These are phyloP conservation scores for Fulica atra DNA, from an alignment of 2,113 vertebrate species.

Conservation along the genomic window DNA sequence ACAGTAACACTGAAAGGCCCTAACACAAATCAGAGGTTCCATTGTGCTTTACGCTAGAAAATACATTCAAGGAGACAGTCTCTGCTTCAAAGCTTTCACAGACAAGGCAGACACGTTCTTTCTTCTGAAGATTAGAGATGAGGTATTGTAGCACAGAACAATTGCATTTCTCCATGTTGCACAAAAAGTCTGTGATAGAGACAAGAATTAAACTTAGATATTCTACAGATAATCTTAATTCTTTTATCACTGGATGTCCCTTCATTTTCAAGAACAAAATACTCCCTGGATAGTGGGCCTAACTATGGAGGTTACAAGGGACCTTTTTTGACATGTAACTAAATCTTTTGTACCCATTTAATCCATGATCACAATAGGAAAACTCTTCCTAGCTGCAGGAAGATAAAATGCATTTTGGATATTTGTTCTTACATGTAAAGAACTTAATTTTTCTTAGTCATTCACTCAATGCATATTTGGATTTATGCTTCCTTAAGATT, in stretches of 20 bases:
- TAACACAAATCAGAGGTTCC: constrained; percentile 26
- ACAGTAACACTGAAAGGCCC: constrained; percentile 7
- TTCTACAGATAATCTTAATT: constrained; percentile 15
- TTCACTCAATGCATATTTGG: constrained; percentile 1
- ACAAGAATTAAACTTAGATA: constrained; percentile 39
- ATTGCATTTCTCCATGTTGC: constrained; percentile 11
- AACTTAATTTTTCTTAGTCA: neutral
- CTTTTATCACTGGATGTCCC: neutral
- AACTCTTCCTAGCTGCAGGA: neutral
- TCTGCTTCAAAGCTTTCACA: constrained; percentile 39
- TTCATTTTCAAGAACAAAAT: constrained; percentile 44
- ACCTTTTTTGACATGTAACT: neutral
- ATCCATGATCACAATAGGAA: constrained; percentile 15
- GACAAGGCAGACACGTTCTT: neutral
- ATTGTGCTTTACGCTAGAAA: constrained; percentile 25
- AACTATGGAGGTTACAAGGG: neutral
- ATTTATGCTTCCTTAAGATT: constrained; percentile 50
- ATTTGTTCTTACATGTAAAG: constrained; percentile 23
- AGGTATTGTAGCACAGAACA: constrained; percentile 33
- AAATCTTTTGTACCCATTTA: constrained; percentile 43
- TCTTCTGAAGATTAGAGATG: constrained; percentile 44
- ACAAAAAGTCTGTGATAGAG: neutral
- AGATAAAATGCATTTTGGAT: constrained; percentile 20
- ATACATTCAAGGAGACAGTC: neutral
- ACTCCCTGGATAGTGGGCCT: neutral